phyloP scores from a whole-genome alignment of 2,888 invertebrate genomes.

The Vanessa cardui region DNA sequence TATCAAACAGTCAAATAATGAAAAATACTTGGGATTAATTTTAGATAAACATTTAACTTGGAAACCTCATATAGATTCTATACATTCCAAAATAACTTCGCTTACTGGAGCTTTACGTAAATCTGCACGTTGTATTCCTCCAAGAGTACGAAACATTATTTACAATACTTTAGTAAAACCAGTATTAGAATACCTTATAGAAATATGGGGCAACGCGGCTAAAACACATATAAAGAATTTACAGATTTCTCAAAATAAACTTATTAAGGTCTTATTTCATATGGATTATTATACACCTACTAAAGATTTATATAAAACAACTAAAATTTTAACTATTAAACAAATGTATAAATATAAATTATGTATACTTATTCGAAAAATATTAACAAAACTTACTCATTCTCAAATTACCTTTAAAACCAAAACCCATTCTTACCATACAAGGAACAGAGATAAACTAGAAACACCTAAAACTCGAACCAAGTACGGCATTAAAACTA shows the following conservation, averaged over 20 bases:
- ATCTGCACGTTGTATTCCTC: background rate
- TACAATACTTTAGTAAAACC: background rate
- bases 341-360: background rate
- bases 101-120: background rate
- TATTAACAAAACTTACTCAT: too few species aligned
- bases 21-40: conserved; percentile 1
- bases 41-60: background rate
- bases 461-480: too few species aligned
- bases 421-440: too few species aligned
- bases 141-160: background rate
- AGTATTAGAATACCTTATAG: background rate
- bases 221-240: background rate
- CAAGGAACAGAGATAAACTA: too few species aligned
- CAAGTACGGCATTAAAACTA: too few species aligned
- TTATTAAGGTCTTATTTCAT: background rate
- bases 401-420: too few species aligned
- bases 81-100: background rate
- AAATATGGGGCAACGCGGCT: background rate
- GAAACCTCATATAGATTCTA: background rate
- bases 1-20: background rate
- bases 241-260: background rate
- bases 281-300: background rate
- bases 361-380: too few species aligned
- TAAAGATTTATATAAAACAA: background rate
- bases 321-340: background rate